Evolutionary conservation across 64 coral and sea anemone species (phyloP), one percentile per base, ranked within the genome.

Genomic region (Pachyseris speciosa): DNA sequence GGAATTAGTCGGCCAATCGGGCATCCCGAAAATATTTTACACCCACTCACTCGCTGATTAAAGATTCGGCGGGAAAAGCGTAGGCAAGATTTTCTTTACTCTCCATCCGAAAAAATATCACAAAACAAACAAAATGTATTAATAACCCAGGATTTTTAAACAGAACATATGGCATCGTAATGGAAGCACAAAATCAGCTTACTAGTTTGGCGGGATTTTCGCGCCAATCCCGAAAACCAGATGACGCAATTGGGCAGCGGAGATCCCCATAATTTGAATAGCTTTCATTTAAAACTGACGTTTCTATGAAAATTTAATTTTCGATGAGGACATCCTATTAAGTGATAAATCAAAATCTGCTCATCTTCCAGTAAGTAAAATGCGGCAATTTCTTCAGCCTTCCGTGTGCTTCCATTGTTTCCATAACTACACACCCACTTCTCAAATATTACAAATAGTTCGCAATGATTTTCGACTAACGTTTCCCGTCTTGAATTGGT

Each of bases 161-260:
- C 36, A 61, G 40, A 71, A 61, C 34, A 12, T 38, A 16, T 40
- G 34, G 36, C 15, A 40, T 61, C 52, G 52, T n/a, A 61, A n/a
- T 61, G 36, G 20, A 81, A 81, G 32, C 32, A n/a, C 29, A 41
- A 38, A 81, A 61, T 17, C 77, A 61, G 19, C 53, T 38, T 61
- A 61, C 51, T n/a, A 63, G 33, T 81, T 63, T 61, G 53, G 51
- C 77, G 77, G 24, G 77, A 40, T 42, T 81, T 81, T 81, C 77
- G 51, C 77, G 77, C 77, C 77, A 81, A 79, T 57, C 34, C 53
- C 77, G 77, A 81, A 32, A 39, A 40, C 19, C 2, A 9, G 31
- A 61, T 81, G 77, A 81, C 52, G 77, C 36, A 61, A 74, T 79
- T 63, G 77, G 27, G 63, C 77, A 81, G 77, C 77, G 77, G 77